Conservation (phyloP, 2,888 invertebrate species). For the Andrena bucephala region DNA sequence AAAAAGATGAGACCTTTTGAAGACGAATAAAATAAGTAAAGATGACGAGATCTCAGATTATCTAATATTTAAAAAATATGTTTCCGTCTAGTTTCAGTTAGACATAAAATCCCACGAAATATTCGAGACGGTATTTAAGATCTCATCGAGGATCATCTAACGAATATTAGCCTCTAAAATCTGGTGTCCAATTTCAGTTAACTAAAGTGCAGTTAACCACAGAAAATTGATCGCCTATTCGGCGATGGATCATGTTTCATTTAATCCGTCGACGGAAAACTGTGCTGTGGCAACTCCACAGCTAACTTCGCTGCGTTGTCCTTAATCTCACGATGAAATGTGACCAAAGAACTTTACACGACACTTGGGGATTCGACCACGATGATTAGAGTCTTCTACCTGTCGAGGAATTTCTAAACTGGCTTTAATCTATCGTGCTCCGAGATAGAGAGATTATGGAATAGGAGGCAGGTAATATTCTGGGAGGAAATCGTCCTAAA, state of each 20-base stretch:
- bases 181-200: neutral
- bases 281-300: neutral
- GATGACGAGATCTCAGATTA: too few species aligned
- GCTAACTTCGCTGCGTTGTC: slow-evolving; percentile 16
- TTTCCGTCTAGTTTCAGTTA: neutral
- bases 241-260: slow-evolving; percentile 29
- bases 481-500: slow-evolving; percentile 32
- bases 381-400: slow-evolving; percentile 32
- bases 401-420: slow-evolving; percentile 26
- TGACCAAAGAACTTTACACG: neutral
- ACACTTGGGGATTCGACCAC: neutral
- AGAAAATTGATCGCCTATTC: slow-evolving; percentile 15
- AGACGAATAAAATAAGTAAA: too few species aligned
- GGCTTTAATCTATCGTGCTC: slow-evolving; percentile 1
- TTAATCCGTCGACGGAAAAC: slow-evolving; percentile 36
- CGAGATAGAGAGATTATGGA: slow-evolving; percentile 53
- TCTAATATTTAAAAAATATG: too few species aligned
- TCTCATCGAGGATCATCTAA: slow-evolving; percentile 3
- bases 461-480: slow-evolving; percentile 36
- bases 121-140: neutral
- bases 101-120: neutral
- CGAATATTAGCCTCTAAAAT: neutral
- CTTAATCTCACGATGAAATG: slow-evolving; percentile 32
- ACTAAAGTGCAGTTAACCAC: neutral
- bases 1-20: too few species aligned